Evolutionary conservation across 2,888 invertebrate genomes (phyloP).

Genomic region (Diplolepis rosae): DNA sequence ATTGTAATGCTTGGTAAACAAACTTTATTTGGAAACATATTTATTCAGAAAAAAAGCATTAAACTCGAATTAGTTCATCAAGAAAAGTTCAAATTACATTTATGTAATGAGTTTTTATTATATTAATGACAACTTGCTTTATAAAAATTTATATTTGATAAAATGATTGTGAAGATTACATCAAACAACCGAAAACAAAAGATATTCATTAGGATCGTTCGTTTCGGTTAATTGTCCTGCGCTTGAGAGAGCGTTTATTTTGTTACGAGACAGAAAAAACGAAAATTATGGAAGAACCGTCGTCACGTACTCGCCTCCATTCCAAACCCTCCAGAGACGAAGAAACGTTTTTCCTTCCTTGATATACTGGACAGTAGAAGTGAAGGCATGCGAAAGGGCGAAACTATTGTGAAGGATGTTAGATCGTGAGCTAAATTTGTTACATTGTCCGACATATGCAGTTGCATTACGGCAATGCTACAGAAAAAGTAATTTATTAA

Average conservation of each 20-base stretch:
- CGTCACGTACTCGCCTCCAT: constrained; percentile 33
- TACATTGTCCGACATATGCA: constrained; percentile 24
- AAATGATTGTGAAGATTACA: not conserved
- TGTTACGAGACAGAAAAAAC: constrained; percentile 4
- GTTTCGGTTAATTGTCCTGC: constrained; percentile 29
- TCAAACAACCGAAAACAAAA: not conserved
- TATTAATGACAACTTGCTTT: too few relatives aligned
- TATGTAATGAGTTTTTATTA: too few relatives aligned
- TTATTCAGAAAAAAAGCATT: too few relatives aligned
- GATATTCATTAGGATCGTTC: not conserved
- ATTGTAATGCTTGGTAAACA: too few relatives aligned
- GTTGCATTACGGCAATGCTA: too few relatives aligned
- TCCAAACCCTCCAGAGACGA: constrained; percentile 48
- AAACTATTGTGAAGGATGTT: constrained; percentile 28
- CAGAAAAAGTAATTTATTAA: too few relatives aligned
- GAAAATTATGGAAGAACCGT: constrained; percentile 18
- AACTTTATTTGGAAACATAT: too few relatives aligned
- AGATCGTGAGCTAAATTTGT: constrained; percentile 30
- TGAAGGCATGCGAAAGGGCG: constrained; percentile 29
- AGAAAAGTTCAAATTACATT: too few relatives aligned
- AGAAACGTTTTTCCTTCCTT: constrained; percentile 56
- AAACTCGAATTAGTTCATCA: too few relatives aligned
- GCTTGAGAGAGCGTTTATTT: constrained; percentile 23
- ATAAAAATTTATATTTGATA: too few relatives aligned
- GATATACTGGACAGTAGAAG: constrained; percentile 28